These are phyloP conservation scores for Parazoanthus atlanticus DNA, from an alignment of 92 coral and sea anemone genomes.

Conservation along the genomic window DNA sequence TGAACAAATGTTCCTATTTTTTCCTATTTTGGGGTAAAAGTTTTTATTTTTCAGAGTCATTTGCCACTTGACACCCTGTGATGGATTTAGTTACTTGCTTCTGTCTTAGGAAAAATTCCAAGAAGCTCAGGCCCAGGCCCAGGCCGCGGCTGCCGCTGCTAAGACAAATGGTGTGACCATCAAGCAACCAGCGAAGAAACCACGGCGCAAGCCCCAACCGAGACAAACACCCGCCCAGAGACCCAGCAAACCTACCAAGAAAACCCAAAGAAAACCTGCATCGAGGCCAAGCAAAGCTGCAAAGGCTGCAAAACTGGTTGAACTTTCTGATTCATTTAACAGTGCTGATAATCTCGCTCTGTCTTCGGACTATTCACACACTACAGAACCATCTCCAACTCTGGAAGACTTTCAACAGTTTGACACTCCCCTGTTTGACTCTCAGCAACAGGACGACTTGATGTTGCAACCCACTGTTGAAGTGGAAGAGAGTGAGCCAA, in stretches of 20 bases:
- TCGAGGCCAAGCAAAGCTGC: slow-evolving; percentile 65
- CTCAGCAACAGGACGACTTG: slow-evolving; percentile 72
- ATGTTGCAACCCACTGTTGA: slow-evolving; percentile 62
- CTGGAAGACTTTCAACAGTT: slow-evolving; percentile 79
- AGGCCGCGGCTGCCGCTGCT: slow-evolving; percentile 76
- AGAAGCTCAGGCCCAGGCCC: slow-evolving; percentile 72
- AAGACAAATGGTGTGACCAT: slow-evolving; percentile 56
- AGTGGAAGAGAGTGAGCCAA: slow-evolving; percentile 57
- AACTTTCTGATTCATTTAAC: slow-evolving; percentile 55
- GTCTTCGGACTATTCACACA: slow-evolving; percentile 80
- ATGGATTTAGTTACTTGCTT: neutral
- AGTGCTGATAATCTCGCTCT: slow-evolving; percentile 72
- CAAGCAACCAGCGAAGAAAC: slow-evolving; percentile 87
- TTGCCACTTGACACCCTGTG: no score
- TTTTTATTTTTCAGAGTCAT: no score
- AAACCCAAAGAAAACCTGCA: slow-evolving; percentile 68
- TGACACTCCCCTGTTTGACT: slow-evolving; percentile 77
- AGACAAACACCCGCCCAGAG: slow-evolving; percentile 65
- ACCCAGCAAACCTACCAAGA: slow-evolving; percentile 65
- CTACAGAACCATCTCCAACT: slow-evolving; percentile 67
- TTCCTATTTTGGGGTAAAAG: no score
- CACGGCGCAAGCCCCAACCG: slow-evolving; percentile 87
- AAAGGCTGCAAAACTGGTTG: slow-evolving; percentile 60
- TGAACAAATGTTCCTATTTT: no score
- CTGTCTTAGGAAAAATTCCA: slow-evolving; percentile 36